Evolutionary conservation across 1,140 invertebrate genomes (phyloP), one percentile per base, ranked within the genome.

Genomic region (Acromyrmex echinatior): DNA sequence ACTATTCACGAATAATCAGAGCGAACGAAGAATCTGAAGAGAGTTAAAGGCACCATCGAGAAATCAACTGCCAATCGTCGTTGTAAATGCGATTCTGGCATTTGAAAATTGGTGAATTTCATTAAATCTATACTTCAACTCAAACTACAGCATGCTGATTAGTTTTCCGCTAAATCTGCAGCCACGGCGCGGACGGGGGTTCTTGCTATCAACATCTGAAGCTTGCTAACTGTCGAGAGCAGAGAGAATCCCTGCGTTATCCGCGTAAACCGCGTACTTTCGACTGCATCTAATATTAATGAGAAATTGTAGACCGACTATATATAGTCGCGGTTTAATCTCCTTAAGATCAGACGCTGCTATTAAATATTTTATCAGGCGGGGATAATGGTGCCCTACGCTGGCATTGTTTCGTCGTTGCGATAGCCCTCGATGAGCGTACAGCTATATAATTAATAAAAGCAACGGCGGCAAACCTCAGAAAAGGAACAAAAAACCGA

Each of bases 381-480:
- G 28, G 14, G 87, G 66, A 91, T 91, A 82, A 88, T 90, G 81
- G 86, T 65, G 82, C 65, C 65, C 70, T 71, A 56, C 60, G 51
- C 21, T 35, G 60, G 77, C 49, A 89, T 84, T 92, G 79, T 91
- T 91, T 86, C 80, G 66, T 60, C 71, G 60, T 7, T 51, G 14
- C 25, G 45, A 66, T 60, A 58, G 66, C 49, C 53, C 66, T 28
- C 66, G 35, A 86, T 86, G 74, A 80, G 68, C n/a, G 56, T 65
- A 88, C 58, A 74, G 16, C 77, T 86, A 76, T 78, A 82, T 89
- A 91, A 91, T 91, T 89, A 91, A 91, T 89, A 91, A 90, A 88
- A 91, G 78, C 86, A 68, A 56, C 60, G 25, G 56, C 21, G 45
- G 66, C 39, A 45, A 35, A 39, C 28, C 45, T 51, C 5, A 49